A percentile compares a stretch with the other conserved stretches of the same genome.
Evolutionary conservation across 1,140 invertebrate genomes (phyloP).

Genomic region (Phocides pigmalion): DNA sequence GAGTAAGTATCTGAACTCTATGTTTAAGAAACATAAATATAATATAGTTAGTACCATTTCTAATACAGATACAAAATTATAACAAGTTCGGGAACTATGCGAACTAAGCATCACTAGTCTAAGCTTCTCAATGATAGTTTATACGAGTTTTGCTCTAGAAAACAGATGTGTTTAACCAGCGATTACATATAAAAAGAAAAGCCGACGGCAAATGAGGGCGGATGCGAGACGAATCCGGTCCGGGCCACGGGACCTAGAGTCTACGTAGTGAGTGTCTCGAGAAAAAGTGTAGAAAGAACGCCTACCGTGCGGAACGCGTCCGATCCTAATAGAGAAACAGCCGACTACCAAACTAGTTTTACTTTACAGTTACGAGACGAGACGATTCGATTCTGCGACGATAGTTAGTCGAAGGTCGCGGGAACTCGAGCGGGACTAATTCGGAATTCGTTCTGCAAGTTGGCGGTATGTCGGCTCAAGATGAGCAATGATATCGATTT

Average conservation of each 20-base stretch:
- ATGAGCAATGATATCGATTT: conserved; percentile 19
- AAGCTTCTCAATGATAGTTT: not conserved
- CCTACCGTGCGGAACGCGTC: conserved; percentile 61
- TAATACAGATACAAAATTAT: not conserved
- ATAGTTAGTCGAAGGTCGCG: conserved; percentile 73
- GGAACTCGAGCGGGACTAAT: conserved; percentile 68
- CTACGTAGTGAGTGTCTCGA: conserved; percentile 35
- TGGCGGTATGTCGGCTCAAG: conserved; percentile 28
- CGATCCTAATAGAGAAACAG: conserved; percentile 72
- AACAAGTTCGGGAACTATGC: not conserved
- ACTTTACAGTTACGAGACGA: conserved; percentile 71
- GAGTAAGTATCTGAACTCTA: not conserved
- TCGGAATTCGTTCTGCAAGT: conserved; percentile 63
- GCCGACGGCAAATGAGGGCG: conserved; percentile 43
- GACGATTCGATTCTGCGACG: conserved; percentile 69
- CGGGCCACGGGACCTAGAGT: conserved; percentile 29
- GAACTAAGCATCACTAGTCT: not conserved
- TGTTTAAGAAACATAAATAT: not conserved
- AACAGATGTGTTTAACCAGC: conserved; percentile 9
- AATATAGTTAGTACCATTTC: not conserved
- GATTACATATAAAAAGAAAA: conserved; percentile 42
- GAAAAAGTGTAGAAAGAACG: conserved; percentile 72
- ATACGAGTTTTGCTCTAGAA: conserved; percentile 3
- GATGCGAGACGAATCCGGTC: conserved; percentile 44
- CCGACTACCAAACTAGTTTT: conserved; percentile 74